phyloP scores from a whole-genome alignment of 2,888 invertebrate genomes.

The Tineola bisselliella region DNA sequence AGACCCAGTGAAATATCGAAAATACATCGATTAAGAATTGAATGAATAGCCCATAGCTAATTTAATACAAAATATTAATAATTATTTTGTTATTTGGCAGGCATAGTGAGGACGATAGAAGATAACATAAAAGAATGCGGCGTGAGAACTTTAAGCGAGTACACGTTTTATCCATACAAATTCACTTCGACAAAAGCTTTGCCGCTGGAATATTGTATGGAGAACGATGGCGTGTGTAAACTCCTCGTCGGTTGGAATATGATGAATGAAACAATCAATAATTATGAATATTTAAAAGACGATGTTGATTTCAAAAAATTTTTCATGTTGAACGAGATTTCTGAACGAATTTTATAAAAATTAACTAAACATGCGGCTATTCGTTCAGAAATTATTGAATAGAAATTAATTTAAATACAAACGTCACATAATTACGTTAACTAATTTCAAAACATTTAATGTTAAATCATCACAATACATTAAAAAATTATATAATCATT shows the following conservation, averaged over 20 bases:
- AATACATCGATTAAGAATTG: too few relatives aligned
- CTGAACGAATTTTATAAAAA: too few relatives aligned
- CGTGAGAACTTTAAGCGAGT: slow-evolving; percentile 41
- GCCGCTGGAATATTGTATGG: slow-evolving; percentile 48
- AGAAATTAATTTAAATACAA: too few relatives aligned
- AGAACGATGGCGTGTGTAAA: slow-evolving; percentile 41
- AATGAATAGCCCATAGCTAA: too few relatives aligned
- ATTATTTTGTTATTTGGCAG: slow-evolving; percentile 25
- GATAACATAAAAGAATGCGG: slow-evolving; percentile 42
- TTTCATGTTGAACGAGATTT: slow-evolving; percentile 21
- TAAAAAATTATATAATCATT: too few relatives aligned
- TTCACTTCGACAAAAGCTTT: slow-evolving; percentile 23
- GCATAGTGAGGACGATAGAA: slow-evolving; percentile 35
- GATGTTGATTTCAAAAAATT: slow-evolving; percentile 43
- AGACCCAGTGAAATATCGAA: too few relatives aligned
- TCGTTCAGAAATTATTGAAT: too few relatives aligned
- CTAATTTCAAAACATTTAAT: too few relatives aligned
- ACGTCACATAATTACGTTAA: too few relatives aligned
- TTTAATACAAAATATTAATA: neutral
- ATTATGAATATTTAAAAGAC: slow-evolving; percentile 48
- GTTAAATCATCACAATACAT: too few relatives aligned
- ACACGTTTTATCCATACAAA: slow-evolving; percentile 43
- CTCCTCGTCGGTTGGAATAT: slow-evolving; percentile 52
- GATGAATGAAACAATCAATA: slow-evolving; percentile 44
- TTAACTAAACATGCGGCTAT: too few relatives aligned